phyloP scores from a whole-genome alignment of 2,113 vertebrate species.

The Rhinogobius similis region DNA sequence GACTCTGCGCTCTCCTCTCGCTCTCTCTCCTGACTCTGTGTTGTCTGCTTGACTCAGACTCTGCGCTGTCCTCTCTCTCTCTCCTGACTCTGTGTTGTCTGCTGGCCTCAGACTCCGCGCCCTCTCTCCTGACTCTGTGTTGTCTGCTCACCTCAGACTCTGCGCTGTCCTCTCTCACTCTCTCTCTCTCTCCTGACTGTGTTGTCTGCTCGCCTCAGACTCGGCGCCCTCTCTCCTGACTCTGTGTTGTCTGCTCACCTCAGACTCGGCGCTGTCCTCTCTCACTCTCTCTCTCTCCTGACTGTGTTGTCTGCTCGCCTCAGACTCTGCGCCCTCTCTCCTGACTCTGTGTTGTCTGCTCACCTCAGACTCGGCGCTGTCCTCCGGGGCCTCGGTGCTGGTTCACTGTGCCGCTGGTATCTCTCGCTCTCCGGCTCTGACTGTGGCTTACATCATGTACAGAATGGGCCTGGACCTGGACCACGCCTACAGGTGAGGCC shows the following conservation, averaged over 20 bases:
- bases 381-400: constrained; percentile 35
- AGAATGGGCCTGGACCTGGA: constrained; percentile 77
- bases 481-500: constrained; percentile 78
- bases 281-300: neutral
- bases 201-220: neutral
- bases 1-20: neutral
- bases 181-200: neutral
- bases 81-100: too few species aligned
- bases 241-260: neutral
- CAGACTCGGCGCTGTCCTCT: neutral
- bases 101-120: rapidly evolving
- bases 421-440: constrained; percentile 81
- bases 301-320: neutral
- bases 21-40: too few species aligned
- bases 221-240: neutral
- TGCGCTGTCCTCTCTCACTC: neutral
- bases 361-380: constrained; percentile 72
- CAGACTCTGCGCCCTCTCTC: neutral
- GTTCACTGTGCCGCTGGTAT: constrained; percentile 83
- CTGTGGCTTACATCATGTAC: constrained; percentile 83
- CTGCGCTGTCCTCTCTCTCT: too few species aligned
- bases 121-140: neutral
- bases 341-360: neutral
- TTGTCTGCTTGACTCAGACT: neutral
- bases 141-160: neutral